Evolutionary conservation across 2,797 vertebrate species (phyloP), one percentile per base, ranked within the genome.

Genomic region (Poeciliopsis gracilis): DNA sequence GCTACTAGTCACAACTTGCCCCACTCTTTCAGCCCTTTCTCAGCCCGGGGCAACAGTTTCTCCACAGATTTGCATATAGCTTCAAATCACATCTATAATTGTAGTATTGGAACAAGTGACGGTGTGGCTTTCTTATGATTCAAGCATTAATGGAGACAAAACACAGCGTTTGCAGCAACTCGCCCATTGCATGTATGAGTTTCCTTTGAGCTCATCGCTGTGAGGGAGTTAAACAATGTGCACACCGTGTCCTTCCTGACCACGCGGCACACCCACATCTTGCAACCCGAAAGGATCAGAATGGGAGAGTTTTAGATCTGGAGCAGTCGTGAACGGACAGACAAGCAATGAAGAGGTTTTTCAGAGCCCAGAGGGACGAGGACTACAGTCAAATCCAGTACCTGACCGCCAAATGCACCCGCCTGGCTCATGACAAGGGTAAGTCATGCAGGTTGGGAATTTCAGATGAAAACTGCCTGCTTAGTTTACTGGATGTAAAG

Each of bases 331-430:
- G 82, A 46, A 43, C 30, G 59, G 36, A 2, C 72, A 28, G 43
- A 70, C 8, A 77, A 90, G 77, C 81, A 96, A 53, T 96, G 95
- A 95, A 92, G 91, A 95, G 92, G 86, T 96, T 96, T 88, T 94
- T 96, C 83, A 81, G 82, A 81, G 77, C 79, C 0, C 88, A 93
- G 30, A 86, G 93, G 86, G 93, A 95, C 53, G 94, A 96, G 38
- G 94, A 95, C 87, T 92, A 78, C 86, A 91, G 94, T 78, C 95
- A 96, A 91, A 95, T 95, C 86, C 95, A 95, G 86, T 95, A 94
- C 87, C 93, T 96, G 85, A 96, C 95, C 0, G 94, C 93, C 76
- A 95, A 96, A 88, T 96, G 96, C 77, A 92, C 81, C 82, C 94
- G 93, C 0, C 89, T 96, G 86, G 84, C 91, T 33, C 92, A 94